phyloP scores from a whole-genome alignment of 2,888 invertebrate genomes.

The Laspeyria flexula region DNA sequence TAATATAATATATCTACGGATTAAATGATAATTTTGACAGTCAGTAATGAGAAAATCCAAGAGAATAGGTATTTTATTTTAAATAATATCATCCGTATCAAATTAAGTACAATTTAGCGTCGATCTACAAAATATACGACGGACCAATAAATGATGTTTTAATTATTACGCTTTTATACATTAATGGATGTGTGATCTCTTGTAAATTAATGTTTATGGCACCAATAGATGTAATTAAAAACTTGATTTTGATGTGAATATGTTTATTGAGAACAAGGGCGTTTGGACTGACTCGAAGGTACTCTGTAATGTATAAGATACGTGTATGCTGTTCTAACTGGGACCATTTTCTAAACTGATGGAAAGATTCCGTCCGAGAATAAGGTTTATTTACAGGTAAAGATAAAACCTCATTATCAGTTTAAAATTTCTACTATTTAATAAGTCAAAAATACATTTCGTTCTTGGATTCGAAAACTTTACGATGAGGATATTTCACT shows the following conservation, averaged over 20 bases:
- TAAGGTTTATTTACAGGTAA: no score
- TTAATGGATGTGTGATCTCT: constrained; percentile 39
- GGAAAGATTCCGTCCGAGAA: no score
- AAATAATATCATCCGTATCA: neutral
- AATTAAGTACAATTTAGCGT: constrained; percentile 24
- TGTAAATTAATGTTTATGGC: constrained; percentile 33
- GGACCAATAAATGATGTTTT: constrained; percentile 39
- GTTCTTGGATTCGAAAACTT: neutral
- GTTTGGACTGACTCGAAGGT: neutral
- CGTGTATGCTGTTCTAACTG: constrained; percentile 1
- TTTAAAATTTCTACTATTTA: no score
- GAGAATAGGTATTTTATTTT: neutral
- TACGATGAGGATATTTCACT: no score
- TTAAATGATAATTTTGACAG: neutral
- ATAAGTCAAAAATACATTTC: no score
- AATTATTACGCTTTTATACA: constrained; percentile 36
- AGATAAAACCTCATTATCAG: no score
- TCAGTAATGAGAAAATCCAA: neutral
- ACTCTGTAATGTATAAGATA: no score
- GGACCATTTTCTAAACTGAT: no score
- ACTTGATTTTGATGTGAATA: constrained; percentile 21
- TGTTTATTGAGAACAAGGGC: constrained; percentile 4
- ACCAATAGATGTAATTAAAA: constrained; percentile 38
- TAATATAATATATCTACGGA: no score
- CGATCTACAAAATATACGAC: constrained; percentile 22